phyloP scores from a whole-genome alignment of 2,113 vertebrate species.

The Malaclemys terrapin region DNA sequence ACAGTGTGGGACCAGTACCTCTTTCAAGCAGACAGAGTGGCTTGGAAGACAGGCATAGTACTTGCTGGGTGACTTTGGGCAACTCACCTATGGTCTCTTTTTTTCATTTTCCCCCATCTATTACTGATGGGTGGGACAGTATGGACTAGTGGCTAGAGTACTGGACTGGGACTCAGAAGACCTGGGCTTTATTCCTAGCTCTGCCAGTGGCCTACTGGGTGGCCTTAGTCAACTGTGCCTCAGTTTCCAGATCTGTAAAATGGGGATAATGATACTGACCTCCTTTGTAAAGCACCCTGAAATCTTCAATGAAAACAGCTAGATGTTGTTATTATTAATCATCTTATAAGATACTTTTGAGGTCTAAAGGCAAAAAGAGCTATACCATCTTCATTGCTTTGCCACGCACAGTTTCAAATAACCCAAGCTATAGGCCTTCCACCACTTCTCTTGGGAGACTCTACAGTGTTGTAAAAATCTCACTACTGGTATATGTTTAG shows the following conservation, averaged over 20 bases:
- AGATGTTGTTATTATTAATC: background rate
- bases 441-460: background rate
- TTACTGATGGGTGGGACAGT: background rate
- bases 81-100: background rate
- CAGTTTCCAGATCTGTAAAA: background rate
- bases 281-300: background rate
- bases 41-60: background rate
- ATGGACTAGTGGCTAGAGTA: background rate
- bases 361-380: background rate
- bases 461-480: background rate
- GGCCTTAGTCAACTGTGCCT: background rate
- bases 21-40: background rate
- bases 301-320: background rate
- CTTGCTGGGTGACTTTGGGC: background rate
- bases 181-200: background rate
- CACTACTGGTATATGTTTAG: background rate
- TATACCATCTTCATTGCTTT: background rate
- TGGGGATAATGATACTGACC: background rate
- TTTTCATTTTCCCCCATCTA: background rate
- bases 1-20: background rate
- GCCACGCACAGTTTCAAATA: background rate
- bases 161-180: background rate
- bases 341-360: background rate
- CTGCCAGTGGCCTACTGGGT: background rate
- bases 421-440: background rate